Conservation (phyloP, 1,140 invertebrate genomes). For the Scaptomyza hsui region DNA sequence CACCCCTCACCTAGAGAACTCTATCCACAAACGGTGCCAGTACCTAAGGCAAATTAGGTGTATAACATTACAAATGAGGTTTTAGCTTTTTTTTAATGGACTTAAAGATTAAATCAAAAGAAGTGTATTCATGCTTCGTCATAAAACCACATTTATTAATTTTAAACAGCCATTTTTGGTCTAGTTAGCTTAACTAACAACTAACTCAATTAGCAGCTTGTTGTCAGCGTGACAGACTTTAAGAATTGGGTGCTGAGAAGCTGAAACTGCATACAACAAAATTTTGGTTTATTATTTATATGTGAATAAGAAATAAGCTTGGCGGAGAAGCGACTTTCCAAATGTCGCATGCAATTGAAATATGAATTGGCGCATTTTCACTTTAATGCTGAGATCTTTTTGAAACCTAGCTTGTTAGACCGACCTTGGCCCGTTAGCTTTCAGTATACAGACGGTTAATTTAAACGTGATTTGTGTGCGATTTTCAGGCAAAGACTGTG, state of each 20-base stretch:
- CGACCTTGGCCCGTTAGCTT: constrained; percentile 54
- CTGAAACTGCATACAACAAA: constrained; percentile 8
- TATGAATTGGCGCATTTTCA: constrained; percentile 18
- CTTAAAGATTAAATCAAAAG: neutral
- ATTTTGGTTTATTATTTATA: neutral
- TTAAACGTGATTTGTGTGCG: constrained; percentile 64
- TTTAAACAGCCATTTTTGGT: constrained; percentile 41
- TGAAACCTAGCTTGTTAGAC: neutral
- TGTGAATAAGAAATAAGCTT: neutral
- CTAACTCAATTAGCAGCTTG: constrained; percentile 26
- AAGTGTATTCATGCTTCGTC: neutral
- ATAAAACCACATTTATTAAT: neutral
- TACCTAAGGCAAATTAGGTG: neutral
- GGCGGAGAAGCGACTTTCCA: constrained; percentile 35
- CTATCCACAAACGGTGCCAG: neutral
- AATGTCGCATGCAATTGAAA: constrained; percentile 31
- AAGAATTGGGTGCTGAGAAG: constrained; percentile 15
- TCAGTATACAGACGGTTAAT: constrained; percentile 8
- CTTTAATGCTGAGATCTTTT: constrained; percentile 6
- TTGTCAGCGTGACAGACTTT: constrained; percentile 14
- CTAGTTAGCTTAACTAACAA: constrained; percentile 68
- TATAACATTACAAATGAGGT: neutral
- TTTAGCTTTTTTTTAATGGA: too few species aligned
- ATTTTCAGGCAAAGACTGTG: constrained; percentile 32
- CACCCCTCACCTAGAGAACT: constrained; percentile 1